phyloP scores from a whole-genome alignment of 2,113 vertebrate species.

The Calidris pugnax region DNA sequence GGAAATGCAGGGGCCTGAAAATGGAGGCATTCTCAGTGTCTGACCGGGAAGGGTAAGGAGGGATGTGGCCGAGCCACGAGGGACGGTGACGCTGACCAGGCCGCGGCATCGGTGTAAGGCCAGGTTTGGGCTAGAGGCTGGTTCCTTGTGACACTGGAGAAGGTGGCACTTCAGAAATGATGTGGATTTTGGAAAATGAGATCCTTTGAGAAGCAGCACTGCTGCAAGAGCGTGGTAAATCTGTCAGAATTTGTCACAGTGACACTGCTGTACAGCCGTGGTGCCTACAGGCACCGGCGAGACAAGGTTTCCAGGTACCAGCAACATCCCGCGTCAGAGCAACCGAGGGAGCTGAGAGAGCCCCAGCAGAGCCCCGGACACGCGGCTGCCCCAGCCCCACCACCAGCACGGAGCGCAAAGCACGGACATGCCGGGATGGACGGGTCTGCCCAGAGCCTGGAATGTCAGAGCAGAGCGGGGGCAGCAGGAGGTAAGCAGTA shows the following conservation, averaged over 20 bases:
- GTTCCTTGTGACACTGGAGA: not conserved
- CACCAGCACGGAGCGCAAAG: not conserved
- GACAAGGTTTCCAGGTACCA: not conserved
- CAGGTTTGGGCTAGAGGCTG: not conserved
- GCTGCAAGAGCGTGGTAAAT: not conserved
- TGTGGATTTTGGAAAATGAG: not conserved
- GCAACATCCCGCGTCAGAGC: not conserved
- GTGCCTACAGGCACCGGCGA: not conserved
- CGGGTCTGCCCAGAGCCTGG: not conserved
- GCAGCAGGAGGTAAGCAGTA: not conserved
- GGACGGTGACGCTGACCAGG: rapidly evolving
- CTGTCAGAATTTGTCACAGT: not conserved
- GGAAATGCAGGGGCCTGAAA: not conserved
- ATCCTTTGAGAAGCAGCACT: not conserved
- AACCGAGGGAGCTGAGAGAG: not conserved
- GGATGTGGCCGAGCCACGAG: not conserved
- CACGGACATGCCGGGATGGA: not conserved
- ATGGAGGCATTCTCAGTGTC: rapidly evolving
- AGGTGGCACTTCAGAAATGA: not conserved
- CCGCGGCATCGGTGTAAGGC: rapidly evolving
- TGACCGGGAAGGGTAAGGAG: not conserved
- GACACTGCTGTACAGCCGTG: not conserved
- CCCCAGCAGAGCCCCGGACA: not conserved
- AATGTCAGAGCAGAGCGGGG: not conserved
- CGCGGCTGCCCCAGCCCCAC: rapidly evolving